A percentile compares a stretch with the other conserved stretches of the same genome.
Evolutionary conservation across 2,888 invertebrate species (phyloP).

Genomic region (Drosophila merina): DNA sequence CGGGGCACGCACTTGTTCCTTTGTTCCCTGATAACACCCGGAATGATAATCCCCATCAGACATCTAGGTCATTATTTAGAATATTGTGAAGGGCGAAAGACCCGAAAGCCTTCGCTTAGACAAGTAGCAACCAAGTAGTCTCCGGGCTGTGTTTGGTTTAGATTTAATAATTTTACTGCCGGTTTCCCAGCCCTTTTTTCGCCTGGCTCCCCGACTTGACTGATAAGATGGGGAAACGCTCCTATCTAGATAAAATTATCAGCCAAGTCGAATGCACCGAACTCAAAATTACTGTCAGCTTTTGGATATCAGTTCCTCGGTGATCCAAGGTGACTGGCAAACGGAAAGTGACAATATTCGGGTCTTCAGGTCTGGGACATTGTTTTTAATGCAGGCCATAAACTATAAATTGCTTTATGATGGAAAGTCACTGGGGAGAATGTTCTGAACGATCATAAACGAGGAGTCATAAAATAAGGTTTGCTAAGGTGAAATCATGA

Average conservation of each 20-base stretch:
- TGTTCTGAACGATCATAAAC: background rate
- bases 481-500: background rate
- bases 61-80: slow-evolving; percentile 51
- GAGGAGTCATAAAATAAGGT: slow-evolving; percentile 4
- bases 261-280: slow-evolving; percentile 41
- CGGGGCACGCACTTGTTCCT: slow-evolving; percentile 14
- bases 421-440: slow-evolving; percentile 33
- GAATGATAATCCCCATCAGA: slow-evolving; percentile 26
- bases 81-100: slow-evolving; percentile 45
- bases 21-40: slow-evolving; percentile 12
- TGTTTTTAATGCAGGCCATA: slow-evolving; percentile 11
- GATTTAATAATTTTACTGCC: slow-evolving; percentile 16
- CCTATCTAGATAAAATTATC: slow-evolving; percentile 39
- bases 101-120: slow-evolving; percentile 18
- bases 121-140: slow-evolving; percentile 36
- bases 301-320: slow-evolving; percentile 34
- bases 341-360: slow-evolving; percentile 15
- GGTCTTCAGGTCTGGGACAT: slow-evolving; percentile 18
- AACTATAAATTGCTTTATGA: slow-evolving; percentile 10
- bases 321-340: slow-evolving; percentile 36
- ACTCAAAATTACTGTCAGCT: slow-evolving; percentile 53
- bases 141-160: slow-evolving; percentile 54
- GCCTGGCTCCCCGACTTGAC: slow-evolving; percentile 42
- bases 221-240: slow-evolving; percentile 54
- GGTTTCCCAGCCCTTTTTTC: slow-evolving; percentile 10